Conservation (phyloP, 2,888 invertebrate genomes). For the Cerastis leucographa region DNA sequence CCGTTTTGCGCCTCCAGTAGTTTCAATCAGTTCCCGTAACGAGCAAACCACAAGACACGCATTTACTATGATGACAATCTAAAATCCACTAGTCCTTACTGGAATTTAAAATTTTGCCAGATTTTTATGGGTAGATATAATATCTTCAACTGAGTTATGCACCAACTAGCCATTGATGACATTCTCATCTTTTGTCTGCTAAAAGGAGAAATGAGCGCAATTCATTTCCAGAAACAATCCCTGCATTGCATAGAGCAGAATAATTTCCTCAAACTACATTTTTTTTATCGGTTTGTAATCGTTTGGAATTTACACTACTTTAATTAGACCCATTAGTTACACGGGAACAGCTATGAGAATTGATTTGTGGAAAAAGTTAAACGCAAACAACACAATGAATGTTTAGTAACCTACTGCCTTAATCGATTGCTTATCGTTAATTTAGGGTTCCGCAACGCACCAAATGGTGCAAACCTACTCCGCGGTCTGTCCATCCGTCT, state of each 20-base stretch:
- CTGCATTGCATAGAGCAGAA: slow-evolving; percentile 1
- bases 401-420: slow-evolving; percentile 62
- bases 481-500: neutral
- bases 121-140: too few species aligned
- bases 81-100: neutral
- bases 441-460: neutral
- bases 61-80: neutral
- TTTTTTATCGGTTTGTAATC: slow-evolving; percentile 34
- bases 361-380: slow-evolving; percentile 43
- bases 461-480: neutral
- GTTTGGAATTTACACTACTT: slow-evolving; percentile 37
- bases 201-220: neutral
- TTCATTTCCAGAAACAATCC: slow-evolving; percentile 23
- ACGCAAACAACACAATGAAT: slow-evolving; percentile 50
- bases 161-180: too few species aligned
- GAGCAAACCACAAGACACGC: neutral
- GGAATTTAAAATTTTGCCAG: too few species aligned
- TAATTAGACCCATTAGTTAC: slow-evolving; percentile 31
- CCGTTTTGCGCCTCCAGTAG: neutral
- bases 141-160: too few species aligned
- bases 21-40: neutral
- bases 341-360: slow-evolving; percentile 51
- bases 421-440: slow-evolving; percentile 50
- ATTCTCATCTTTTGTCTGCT: too few species aligned
- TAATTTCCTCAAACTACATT: slow-evolving; percentile 20